A percentile compares a stretch with the other conserved stretches of the same genome.
These are phyloP conservation scores for Acrossocheilus wenchowensis DNA, from an alignment of 2,797 vertebrate genomes.

Conservation along the genomic window DNA sequence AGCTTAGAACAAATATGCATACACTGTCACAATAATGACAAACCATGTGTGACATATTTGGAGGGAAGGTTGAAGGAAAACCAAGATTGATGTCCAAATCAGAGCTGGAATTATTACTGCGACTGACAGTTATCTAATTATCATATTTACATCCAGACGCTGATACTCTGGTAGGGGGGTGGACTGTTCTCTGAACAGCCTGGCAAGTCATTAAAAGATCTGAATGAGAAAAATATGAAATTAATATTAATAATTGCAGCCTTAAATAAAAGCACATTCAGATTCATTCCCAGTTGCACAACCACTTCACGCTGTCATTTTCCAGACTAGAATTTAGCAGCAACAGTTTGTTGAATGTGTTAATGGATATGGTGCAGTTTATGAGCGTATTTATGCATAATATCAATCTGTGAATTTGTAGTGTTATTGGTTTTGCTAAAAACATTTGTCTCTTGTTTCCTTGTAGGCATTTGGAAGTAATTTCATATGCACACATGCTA, in stretches of 20 bases:
- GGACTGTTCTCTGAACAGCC: slow-evolving; percentile 3
- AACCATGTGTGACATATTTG: slow-evolving; percentile 39
- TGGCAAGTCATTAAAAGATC: slow-evolving; percentile 31
- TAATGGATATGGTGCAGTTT: neutral
- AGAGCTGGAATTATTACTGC: slow-evolving; percentile 17
- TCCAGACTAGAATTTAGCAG: neutral
- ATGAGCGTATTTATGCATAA: neutral
- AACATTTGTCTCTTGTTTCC: neutral
- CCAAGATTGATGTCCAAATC: slow-evolving; percentile 48
- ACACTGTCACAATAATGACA: slow-evolving; percentile 34
- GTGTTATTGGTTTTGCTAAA: slow-evolving; percentile 6
- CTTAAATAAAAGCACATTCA: slow-evolving; percentile 28
- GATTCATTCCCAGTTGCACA: slow-evolving; percentile 13
- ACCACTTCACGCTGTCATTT: neutral
- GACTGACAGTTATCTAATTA: slow-evolving; percentile 51
- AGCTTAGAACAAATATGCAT: slow-evolving; percentile 39
- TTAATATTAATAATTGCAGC: slow-evolving; percentile 16
- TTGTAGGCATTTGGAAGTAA: neutral
- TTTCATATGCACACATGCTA: neutral
- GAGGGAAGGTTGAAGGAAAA: slow-evolving; percentile 29
- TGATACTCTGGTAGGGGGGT: neutral
- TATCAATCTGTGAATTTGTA: neutral
- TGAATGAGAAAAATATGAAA: slow-evolving; percentile 4
- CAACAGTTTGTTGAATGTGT: neutral
- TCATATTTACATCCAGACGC: slow-evolving; percentile 6